phyloP scores from a whole-genome alignment of 2,888 invertebrate species.

The Saturnia pavonia region DNA sequence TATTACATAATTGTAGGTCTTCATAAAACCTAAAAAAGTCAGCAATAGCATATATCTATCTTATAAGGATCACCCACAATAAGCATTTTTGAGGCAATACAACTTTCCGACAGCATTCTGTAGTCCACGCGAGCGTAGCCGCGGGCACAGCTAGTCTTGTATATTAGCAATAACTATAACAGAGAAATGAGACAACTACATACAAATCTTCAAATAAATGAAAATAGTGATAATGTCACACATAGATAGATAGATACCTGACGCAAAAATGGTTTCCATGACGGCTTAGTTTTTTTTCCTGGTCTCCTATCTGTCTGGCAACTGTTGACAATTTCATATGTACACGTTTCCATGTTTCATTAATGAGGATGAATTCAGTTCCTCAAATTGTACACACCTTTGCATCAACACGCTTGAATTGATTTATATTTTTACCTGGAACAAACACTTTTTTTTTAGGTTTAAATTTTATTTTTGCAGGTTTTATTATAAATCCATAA shows the following conservation, averaged over 20 bases:
- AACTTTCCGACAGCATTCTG: too few relatives aligned
- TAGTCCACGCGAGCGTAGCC: too few relatives aligned
- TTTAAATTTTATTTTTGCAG: not conserved
- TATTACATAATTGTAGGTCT: too few relatives aligned
- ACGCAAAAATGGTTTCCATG: conserved; percentile 37
- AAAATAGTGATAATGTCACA: not conserved
- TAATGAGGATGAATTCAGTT: not conserved
- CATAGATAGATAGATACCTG: conserved; percentile 38
- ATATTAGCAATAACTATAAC: not conserved
- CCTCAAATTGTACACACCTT: not conserved
- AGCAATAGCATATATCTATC: too few relatives aligned
- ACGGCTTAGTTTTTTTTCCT: conserved; percentile 18
- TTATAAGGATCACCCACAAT: too few relatives aligned
- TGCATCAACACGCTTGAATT: not conserved
- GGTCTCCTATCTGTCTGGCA: conserved; percentile 24
- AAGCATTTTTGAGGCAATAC: too few relatives aligned
- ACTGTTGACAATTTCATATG: conserved; percentile 27
- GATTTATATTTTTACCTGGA: not conserved
- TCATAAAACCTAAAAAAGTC: too few relatives aligned
- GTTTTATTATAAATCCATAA: not conserved
- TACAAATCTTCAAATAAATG: not conserved
- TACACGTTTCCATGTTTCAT: conserved; percentile 25
- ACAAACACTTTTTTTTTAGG: not conserved
- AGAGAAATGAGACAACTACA: not conserved
- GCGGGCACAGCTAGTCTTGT: too few relatives aligned